phyloP scores from a whole-genome alignment of 2,888 invertebrate species.

The Piscicola geometra region DNA sequence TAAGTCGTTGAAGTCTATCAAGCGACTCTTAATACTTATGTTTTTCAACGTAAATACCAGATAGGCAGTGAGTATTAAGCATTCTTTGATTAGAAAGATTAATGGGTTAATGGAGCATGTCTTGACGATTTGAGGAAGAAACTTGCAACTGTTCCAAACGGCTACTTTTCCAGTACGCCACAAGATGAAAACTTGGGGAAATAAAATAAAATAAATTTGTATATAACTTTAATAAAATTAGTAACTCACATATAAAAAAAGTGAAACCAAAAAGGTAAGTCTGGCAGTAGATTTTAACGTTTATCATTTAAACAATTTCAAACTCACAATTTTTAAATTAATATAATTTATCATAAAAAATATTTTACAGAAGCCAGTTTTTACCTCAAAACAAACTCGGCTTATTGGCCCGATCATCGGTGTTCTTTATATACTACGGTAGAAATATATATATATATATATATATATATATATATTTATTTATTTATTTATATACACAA shows the following conservation, averaged over 20 bases:
- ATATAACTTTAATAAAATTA: conserved; percentile 11
- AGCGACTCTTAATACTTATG: too few species aligned
- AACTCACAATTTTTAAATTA: too few species aligned
- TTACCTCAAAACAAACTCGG: too few species aligned
- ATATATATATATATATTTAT: too few species aligned
- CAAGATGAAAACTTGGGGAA: conserved; percentile 12
- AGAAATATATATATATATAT: too few species aligned
- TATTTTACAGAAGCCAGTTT: too few species aligned
- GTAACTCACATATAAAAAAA: conserved; percentile 1
- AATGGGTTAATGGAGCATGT: background rate
- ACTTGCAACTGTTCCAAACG: conserved; percentile 3
- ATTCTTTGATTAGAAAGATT: background rate
- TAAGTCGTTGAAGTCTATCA: too few species aligned
- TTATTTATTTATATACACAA: too few species aligned
- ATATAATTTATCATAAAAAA: too few species aligned
- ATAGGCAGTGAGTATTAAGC: background rate
- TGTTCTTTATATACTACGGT: too few species aligned
- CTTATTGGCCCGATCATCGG: too few species aligned
- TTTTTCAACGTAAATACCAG: too few species aligned
- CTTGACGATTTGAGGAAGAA: background rate
- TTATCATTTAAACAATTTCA: conserved; percentile 13
- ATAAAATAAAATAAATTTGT: background rate
- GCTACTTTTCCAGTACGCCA: conserved; percentile 31
- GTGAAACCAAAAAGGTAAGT: background rate
- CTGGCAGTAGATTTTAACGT: background rate